These are phyloP conservation scores for Caenorhabditis imperialis DNA, from an alignment of 2,888 invertebrate species.

Conservation along the genomic window DNA sequence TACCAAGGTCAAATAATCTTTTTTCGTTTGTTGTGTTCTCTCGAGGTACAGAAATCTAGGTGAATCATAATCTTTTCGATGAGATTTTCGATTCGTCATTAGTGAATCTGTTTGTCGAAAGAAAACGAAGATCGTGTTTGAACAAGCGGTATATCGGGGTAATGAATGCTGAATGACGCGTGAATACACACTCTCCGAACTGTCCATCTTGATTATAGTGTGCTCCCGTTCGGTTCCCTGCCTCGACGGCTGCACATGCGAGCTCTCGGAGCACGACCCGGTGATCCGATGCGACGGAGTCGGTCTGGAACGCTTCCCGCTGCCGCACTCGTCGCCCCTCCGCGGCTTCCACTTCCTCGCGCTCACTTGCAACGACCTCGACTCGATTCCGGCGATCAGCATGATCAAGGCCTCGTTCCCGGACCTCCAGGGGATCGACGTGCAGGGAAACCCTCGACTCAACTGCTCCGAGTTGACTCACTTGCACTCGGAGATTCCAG, in stretches of 20 bases:
- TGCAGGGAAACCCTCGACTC: constrained; percentile 60
- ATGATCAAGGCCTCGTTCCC: constrained; percentile 64
- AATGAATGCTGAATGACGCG: no score
- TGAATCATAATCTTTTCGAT: no score
- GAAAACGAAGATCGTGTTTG: constrained; percentile 35
- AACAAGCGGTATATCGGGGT: constrained; percentile 14
- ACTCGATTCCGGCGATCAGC: constrained; percentile 47
- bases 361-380: constrained; percentile 63
- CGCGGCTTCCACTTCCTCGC: constrained; percentile 59
- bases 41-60: no score
- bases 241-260: constrained; percentile 62
- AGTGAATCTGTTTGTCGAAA: no score
- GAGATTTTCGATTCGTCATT: not conserved
- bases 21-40: no score
- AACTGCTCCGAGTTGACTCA: constrained; percentile 49
- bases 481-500: constrained; percentile 45
- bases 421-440: constrained; percentile 64
- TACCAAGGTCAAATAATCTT: no score
- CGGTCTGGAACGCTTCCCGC: constrained; percentile 47
- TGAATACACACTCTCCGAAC: no score
- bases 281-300: constrained; percentile 61
- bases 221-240: constrained; percentile 43
- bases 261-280: constrained; percentile 51
- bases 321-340: constrained; percentile 55
- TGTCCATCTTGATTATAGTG: not conserved